Conservation (phyloP, 1,140 invertebrate genomes). For the Cardiocondyla obscurior region DNA sequence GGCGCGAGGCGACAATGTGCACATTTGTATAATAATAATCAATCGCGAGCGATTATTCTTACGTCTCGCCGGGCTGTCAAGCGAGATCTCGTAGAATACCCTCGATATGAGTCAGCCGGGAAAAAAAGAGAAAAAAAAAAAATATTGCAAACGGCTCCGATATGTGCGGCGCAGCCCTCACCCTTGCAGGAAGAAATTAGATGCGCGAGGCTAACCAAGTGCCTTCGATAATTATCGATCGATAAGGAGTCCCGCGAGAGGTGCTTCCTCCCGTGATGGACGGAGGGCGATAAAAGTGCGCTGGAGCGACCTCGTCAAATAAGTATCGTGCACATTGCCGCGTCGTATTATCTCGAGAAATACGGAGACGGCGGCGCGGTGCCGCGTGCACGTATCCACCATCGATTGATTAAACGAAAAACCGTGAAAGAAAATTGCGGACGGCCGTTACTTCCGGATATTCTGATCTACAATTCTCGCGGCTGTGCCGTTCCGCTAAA, state of each 20-base stretch:
- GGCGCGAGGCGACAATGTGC: slow-evolving; percentile 42
- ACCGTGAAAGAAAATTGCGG: neutral
- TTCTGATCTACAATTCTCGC: neutral
- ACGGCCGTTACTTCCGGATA: neutral
- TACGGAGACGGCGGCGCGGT: slow-evolving; percentile 31
- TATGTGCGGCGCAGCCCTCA: neutral
- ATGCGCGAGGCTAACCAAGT: slow-evolving; percentile 51
- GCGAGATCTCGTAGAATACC: slow-evolving; percentile 15
- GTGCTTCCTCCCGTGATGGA: slow-evolving; percentile 27
- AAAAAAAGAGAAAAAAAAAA: too few species aligned
- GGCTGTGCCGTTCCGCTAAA: neutral
- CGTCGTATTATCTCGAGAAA: slow-evolving; percentile 65
- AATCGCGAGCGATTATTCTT: neutral
- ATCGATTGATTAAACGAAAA: neutral
- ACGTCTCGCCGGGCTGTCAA: neutral
- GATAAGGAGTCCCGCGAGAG: slow-evolving; percentile 52
- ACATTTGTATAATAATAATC: slow-evolving; percentile 19
- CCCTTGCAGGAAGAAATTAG: slow-evolving; percentile 50
- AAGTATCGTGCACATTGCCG: slow-evolving; percentile 72
- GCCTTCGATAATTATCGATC: slow-evolving; percentile 65
- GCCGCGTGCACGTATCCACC: slow-evolving; percentile 49
- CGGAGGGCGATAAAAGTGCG: slow-evolving; percentile 31
- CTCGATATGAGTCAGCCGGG: slow-evolving; percentile 17
- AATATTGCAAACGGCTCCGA: slow-evolving; percentile 30
- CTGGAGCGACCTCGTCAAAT: slow-evolving; percentile 42